Conservation (phyloP, 2,888 invertebrate genomes). For the Metallyticus violacea region DNA sequence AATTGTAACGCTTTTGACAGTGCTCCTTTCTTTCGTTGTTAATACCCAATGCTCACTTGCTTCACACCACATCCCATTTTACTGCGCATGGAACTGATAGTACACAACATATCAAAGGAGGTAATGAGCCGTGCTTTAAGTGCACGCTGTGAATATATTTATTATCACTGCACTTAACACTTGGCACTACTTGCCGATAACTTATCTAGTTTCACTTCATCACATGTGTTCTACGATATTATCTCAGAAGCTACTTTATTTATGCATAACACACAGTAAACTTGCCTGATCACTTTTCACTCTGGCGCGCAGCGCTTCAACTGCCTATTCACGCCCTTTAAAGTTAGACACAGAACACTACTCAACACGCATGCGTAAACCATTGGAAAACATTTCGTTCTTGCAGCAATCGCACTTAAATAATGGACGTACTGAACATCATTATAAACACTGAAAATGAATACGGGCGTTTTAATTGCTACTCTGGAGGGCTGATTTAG, state of each 20-base stretch:
- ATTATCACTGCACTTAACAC: not conserved
- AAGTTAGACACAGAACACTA: not conserved
- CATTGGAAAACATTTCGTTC: not conserved
- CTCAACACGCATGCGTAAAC: not conserved
- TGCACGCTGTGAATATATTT: not conserved
- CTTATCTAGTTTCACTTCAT: not conserved
- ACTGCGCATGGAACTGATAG: too few species aligned
- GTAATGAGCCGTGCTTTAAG: too few species aligned
- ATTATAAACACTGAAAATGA: not conserved
- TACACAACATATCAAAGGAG: too few species aligned
- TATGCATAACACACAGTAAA: not conserved
- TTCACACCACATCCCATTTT: too few species aligned
- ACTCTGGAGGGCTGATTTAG: not conserved
- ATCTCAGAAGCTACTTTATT: not conserved
- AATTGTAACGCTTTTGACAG: not conserved
- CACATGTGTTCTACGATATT: not conserved
- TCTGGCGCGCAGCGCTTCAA: not conserved
- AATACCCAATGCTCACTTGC: not conserved
- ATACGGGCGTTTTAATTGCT: too few species aligned
- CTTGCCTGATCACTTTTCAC: not conserved
- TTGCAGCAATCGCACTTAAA: not conserved
- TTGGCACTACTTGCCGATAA: not conserved
- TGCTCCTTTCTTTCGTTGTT: not conserved
- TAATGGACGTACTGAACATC: not conserved
- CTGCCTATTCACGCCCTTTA: not conserved